These are phyloP conservation scores for Sylvia borin DNA, from an alignment of 2,797 vertebrate species.

Conservation along the genomic window DNA sequence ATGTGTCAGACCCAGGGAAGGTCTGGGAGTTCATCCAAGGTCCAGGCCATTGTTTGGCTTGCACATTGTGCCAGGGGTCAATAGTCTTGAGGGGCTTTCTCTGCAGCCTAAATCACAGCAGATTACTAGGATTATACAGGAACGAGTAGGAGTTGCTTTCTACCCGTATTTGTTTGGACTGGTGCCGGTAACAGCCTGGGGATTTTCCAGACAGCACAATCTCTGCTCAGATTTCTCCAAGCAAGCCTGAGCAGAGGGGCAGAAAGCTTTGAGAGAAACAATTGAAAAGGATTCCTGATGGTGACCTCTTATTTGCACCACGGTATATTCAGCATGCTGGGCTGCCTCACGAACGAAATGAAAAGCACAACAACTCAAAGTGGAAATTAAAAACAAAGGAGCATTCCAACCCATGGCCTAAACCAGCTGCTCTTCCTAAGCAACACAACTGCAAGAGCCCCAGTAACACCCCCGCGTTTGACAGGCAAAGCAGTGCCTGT, in stretches of 20 bases:
- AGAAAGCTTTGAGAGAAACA: fast-evolving
- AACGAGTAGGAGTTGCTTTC: conserved; percentile 33
- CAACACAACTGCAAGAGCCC: neutral
- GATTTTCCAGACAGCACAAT: conserved; percentile 23
- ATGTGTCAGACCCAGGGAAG: neutral
- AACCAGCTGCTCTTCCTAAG: neutral
- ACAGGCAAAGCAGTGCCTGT: neutral
- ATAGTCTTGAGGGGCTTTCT: neutral
- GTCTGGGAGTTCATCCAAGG: conserved; percentile 29
- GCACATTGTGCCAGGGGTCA: neutral
- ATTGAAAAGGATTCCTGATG: neutral
- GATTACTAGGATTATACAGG: neutral
- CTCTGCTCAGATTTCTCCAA: neutral
- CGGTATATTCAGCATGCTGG: fast-evolving
- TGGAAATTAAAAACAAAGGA: neutral
- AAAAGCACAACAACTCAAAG: neutral
- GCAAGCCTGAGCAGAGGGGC: neutral
- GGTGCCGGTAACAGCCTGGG: neutral
- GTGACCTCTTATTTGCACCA: neutral
- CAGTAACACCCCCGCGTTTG: fast-evolving
- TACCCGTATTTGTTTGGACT: conserved; percentile 31
- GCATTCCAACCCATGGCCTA: neutral
- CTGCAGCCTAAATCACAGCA: neutral
- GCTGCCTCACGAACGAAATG: neutral
- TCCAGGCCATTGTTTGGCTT: neutral